Conservation (phyloP, 2,113 vertebrate genomes). For the Lophius piscatorius region DNA sequence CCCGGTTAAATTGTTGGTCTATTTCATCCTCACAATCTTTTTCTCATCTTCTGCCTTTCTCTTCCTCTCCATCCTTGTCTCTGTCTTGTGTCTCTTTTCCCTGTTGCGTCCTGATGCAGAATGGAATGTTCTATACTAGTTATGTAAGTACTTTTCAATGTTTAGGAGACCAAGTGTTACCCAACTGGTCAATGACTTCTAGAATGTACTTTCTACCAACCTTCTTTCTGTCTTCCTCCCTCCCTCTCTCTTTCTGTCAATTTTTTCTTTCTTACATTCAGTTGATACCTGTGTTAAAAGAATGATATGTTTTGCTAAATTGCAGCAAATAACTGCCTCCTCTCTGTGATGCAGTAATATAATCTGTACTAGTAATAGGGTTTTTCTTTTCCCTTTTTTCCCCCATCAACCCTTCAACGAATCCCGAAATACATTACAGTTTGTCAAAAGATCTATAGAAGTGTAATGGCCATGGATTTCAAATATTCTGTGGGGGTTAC, state of each 20-base stretch:
- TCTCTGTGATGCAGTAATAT: constrained; percentile 3
- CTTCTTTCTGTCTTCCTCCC: constrained; percentile 15
- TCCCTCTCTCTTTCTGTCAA: constrained; percentile 8
- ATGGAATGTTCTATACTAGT: constrained; percentile 91
- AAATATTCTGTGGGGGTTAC: too few species aligned
- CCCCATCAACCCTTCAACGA: too few species aligned
- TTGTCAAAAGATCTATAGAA: too few species aligned
- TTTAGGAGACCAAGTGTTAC: constrained; percentile 38
- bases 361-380: not conserved
- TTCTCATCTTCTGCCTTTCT: not conserved
- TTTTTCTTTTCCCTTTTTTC: too few species aligned
- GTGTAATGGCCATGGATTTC: too few species aligned
- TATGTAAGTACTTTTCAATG: constrained; percentile 86
- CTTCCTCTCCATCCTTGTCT: constrained; percentile 27
- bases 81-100: constrained; percentile 69
- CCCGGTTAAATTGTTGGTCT: not conserved
- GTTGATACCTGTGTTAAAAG: not conserved
- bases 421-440: too few species aligned
- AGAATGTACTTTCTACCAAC: not conserved
- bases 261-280: constrained; percentile 4
- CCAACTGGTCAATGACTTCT: constrained; percentile 28
- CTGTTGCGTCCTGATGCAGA: constrained; percentile 80
- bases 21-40: not conserved
- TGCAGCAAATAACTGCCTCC: constrained; percentile 26
- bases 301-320: not conserved